Percentiles rank a stretch among this genome's conserved stretches.
Evolutionary conservation across 2,113 vertebrate genomes (phyloP).

Genomic region (Theristicus caerulescens): DNA sequence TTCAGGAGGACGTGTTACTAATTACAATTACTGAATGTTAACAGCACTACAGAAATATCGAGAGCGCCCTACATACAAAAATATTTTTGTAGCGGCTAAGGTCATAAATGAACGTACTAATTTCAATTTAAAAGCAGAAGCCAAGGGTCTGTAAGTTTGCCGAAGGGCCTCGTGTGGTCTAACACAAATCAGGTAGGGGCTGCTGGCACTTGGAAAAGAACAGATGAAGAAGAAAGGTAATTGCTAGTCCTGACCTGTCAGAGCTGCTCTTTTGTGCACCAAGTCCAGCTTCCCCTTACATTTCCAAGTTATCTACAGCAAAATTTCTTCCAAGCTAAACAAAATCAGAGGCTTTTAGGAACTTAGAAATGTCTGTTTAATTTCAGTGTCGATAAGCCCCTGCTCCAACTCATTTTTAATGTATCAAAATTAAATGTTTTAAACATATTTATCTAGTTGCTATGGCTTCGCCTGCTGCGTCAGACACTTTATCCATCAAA

Average conservation of each 20-base stretch:
- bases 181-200: not conserved
- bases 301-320: constrained; percentile 35
- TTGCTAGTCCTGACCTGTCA: constrained; percentile 6
- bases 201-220: constrained; percentile 23
- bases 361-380: constrained; percentile 46
- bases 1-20: not conserved
- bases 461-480: constrained; percentile 39
- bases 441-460: constrained; percentile 64
- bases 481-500: constrained; percentile 64
- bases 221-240: constrained; percentile 34
- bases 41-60: not conserved
- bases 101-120: not conserved
- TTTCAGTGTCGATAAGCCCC: constrained; percentile 23
- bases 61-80: not conserved
- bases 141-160: not conserved
- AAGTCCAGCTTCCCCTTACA: constrained; percentile 20
- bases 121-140: constrained; percentile 22
- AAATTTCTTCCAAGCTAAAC: constrained; percentile 59
- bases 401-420: constrained; percentile 39
- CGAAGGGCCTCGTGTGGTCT: not conserved
- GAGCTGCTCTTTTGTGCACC: not conserved
- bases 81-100: constrained; percentile 27
- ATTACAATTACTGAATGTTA: constrained; percentile 30
- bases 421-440: constrained; percentile 43
- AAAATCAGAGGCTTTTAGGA: constrained; percentile 56